These are phyloP conservation scores for Paramormyrops hopkinsi DNA, from an alignment of 2,797 vertebrate species.

Conservation along the genomic window DNA sequence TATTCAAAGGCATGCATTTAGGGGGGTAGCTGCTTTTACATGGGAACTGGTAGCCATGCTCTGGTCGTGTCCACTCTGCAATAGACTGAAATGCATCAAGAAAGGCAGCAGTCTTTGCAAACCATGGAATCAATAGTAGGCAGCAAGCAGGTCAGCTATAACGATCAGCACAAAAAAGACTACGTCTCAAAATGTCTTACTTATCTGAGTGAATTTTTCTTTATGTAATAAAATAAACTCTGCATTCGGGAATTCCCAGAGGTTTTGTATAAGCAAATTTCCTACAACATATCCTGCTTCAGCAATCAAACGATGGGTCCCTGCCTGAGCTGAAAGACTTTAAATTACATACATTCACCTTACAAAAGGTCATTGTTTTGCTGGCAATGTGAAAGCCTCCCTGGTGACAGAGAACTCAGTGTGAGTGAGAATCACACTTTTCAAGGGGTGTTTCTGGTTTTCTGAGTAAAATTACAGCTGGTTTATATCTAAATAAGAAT, in stretches of 20 bases:
- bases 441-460: slow-evolving; percentile 5
- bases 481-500: slow-evolving; percentile 24
- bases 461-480: background rate
- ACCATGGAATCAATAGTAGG: background rate
- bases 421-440: background rate
- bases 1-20: background rate
- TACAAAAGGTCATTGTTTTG: slow-evolving; percentile 11
- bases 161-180: background rate
- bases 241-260: background rate
- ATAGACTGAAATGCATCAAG: background rate
- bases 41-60: background rate
- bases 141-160: background rate
- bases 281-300: background rate
- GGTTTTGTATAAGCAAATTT: background rate
- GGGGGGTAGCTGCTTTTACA: background rate
- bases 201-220: background rate
- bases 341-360: background rate
- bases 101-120: background rate
- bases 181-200: background rate
- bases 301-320: background rate
- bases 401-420: background rate
- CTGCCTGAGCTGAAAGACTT: background rate
- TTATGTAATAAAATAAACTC: background rate
- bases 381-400: background rate
- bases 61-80: background rate